Evolutionary conservation across 1,140 invertebrate species (phyloP).

Genomic region (Acromyrmex charruanus): DNA sequence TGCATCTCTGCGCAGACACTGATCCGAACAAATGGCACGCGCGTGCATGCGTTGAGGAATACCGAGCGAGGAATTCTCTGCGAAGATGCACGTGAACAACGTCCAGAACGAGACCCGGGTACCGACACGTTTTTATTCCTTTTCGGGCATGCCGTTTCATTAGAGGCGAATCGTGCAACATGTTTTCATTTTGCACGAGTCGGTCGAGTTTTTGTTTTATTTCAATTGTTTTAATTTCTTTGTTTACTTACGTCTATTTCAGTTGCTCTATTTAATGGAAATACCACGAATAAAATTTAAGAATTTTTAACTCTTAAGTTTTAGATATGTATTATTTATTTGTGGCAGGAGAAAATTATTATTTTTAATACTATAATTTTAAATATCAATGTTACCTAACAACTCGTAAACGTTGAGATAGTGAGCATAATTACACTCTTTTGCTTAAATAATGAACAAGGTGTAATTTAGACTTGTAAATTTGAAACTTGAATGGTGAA

Average conservation of each 20-base stretch:
- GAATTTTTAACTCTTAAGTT: background rate
- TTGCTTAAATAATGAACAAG: slow-evolving; percentile 15
- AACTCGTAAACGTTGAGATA: background rate
- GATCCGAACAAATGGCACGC: slow-evolving; percentile 74
- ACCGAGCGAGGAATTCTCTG: slow-evolving; percentile 64
- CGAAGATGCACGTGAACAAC: slow-evolving; percentile 72
- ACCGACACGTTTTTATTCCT: slow-evolving; percentile 65
- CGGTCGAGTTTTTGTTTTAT: slow-evolving; percentile 9
- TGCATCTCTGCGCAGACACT: slow-evolving; percentile 63
- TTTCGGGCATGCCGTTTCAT: slow-evolving; percentile 58
- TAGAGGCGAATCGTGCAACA: slow-evolving; percentile 15
- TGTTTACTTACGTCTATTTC: background rate
- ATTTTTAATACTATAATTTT: background rate
- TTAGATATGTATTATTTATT: background rate
- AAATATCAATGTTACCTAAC: background rate
- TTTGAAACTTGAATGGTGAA: background rate
- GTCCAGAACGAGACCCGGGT: slow-evolving; percentile 63
- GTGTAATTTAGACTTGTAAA: slow-evolving; percentile 15
- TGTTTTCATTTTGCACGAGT: slow-evolving; percentile 50
- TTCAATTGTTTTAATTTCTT: background rate
- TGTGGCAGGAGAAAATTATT: background rate
- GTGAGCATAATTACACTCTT: background rate
- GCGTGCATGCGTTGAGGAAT: slow-evolving; percentile 73
- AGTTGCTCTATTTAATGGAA: background rate
- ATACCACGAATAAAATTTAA: background rate